Base-by-base conservation (phyloP, 2,888 invertebrate genomes). In the Netelia melanura region DNA sequence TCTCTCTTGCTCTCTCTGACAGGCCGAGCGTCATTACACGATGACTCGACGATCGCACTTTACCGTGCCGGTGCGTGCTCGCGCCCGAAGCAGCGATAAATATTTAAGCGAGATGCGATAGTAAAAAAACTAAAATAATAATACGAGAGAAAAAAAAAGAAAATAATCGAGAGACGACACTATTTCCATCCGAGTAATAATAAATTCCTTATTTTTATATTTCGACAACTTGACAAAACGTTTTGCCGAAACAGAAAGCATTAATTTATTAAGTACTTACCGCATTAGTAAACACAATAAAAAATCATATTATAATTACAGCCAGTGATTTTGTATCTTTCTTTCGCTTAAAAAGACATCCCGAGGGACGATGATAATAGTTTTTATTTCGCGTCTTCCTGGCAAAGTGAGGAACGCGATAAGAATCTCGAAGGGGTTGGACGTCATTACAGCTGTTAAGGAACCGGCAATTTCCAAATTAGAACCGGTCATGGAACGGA, bases 11-110 rank as follows among this genome's bases (percentile, higher is more conserved):
- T 67, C 71, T 67, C 79, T 79, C 72, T 71, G 78, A 92, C 92
- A 92, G 90, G 90, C 92, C 90, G 92, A 90, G 90, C 93, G 91
- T 93, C 93, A 93, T 93, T 93, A 93, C 93, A 92, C 90, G 92
- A 92, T 93, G 93, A 93, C 93, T 93, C 91, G 91, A 88, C 92
- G 88, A 87, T 89, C 90, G 90, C 80, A 71, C 83, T 83, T 72
- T 76, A 74, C 76, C 65, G 64, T 21, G 72, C 54, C 54, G 25
- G 61, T 62, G 54, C 74, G 68, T 62, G 52, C 75, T 17, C 70
- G n/a, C 62, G 21, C 75, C 21, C 58, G 44, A 65, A 72, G 62
- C 78, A 74, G 58, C 78, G 83, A 83, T 83, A 77, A 82, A 82
- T 78, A 82, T 82, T 82, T 56, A 67, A 72, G 56, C 77, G 72